Evolutionary conservation across 2,888 invertebrate species (phyloP).

Genomic region (Drosophila emarginata): DNA sequence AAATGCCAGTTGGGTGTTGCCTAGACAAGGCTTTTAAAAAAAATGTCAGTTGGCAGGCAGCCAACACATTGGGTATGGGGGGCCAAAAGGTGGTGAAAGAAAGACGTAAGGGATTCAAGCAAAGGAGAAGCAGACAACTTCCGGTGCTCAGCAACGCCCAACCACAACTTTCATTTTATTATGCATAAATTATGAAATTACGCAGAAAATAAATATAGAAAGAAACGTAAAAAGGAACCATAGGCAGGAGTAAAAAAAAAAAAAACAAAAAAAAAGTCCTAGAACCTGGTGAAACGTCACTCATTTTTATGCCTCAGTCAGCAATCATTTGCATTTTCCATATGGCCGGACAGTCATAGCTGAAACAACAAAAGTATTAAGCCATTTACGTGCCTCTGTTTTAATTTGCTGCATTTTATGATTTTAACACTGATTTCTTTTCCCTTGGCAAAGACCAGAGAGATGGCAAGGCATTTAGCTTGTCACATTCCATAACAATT

Average conservation of each 20-base stretch:
- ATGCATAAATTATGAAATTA: constrained; percentile 65
- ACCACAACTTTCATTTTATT: constrained; percentile 51
- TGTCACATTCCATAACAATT: background rate
- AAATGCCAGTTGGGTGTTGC: constrained; percentile 19
- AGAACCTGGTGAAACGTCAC: constrained; percentile 31
- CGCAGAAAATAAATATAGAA: constrained; percentile 46
- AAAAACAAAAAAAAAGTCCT: background rate
- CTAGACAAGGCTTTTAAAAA: constrained; percentile 31
- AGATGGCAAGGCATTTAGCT: constrained; percentile 6
- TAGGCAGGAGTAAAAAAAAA: background rate
- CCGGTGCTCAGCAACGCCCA: constrained; percentile 20
- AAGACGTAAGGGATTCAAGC: background rate
- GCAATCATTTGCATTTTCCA: constrained; percentile 11
- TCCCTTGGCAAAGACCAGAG: constrained; percentile 15
- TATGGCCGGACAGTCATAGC: background rate
- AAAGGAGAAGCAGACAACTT: constrained; percentile 26
- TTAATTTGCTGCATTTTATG: constrained; percentile 46
- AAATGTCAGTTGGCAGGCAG: constrained; percentile 50
- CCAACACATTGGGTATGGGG: constrained; percentile 6
- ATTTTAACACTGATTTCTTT: constrained; percentile 24
- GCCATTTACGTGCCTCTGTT: constrained; percentile 46
- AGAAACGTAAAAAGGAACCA: background rate
- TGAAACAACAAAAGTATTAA: constrained; percentile 34
- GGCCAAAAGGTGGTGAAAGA: background rate
- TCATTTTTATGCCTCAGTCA: constrained; percentile 28